A percentile compares a stretch with the other conserved stretches of the same genome.
phyloP scores from a whole-genome alignment of 2,797 vertebrate genomes.

The Ceryle rudis region DNA sequence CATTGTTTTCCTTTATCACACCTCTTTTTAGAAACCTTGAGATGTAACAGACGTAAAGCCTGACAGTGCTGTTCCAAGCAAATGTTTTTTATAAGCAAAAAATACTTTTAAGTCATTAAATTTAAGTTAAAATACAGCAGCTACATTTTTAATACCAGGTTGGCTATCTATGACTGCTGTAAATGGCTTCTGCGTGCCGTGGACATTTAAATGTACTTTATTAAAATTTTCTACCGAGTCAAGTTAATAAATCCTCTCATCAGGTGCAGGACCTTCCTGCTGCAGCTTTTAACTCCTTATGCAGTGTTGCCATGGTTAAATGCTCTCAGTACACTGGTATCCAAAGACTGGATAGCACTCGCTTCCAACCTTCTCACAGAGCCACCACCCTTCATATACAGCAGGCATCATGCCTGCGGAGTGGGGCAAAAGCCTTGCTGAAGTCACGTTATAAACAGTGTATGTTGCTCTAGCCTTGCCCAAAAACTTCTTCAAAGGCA shows the following conservation, averaged over 20 bases:
- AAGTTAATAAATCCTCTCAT: not conserved
- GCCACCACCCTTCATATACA: not conserved
- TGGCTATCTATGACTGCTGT: not conserved
- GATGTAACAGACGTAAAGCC: not conserved
- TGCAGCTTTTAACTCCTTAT: not conserved
- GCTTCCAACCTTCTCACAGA: not conserved
- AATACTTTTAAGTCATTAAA: not conserved
- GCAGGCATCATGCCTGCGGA: not conserved
- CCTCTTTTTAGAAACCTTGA: not conserved
- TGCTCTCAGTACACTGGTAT: not conserved
- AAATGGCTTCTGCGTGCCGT: not conserved
- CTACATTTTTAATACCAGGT: not conserved
- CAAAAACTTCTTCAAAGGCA: not conserved
- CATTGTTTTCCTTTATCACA: not conserved
- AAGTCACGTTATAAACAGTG: not conserved
- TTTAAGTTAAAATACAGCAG: not conserved
- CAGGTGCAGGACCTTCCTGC: not conserved
- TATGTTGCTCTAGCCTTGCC: not conserved
- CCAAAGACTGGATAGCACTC: not conserved
- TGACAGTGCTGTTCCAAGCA: not conserved
- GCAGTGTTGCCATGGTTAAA: not conserved
- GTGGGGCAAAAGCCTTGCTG: not conserved
- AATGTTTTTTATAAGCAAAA: not conserved
- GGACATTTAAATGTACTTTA: not conserved
- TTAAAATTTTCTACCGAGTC: not conserved